A percentile compares a stretch with the other conserved stretches of the same genome.
Conservation (phyloP, 2,797 vertebrate genomes). For the Mus spretus region DNA sequence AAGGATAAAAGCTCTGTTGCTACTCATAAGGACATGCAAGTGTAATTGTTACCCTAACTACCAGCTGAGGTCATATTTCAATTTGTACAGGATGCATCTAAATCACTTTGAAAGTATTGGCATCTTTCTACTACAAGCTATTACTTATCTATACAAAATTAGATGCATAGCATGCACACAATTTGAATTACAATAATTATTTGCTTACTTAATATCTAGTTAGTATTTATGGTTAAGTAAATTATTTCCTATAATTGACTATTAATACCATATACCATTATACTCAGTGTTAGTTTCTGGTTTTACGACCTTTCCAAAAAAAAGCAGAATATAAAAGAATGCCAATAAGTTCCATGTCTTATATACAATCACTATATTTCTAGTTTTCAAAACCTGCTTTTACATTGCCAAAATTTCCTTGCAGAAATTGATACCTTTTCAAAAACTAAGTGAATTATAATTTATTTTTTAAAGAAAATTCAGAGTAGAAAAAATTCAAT, state of each 20-base stretch:
- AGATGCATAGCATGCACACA: constrained; percentile 13
- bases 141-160: constrained; percentile 50
- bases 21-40: constrained; percentile 2
- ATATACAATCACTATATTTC: neutral
- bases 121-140: neutral
- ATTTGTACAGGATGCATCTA: constrained; percentile 45
- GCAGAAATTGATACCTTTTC: neutral
- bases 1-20: constrained; percentile 42
- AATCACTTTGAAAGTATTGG: constrained; percentile 22
- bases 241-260: constrained; percentile 62
- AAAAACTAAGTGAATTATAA: neutral
- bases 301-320: constrained; percentile 32
- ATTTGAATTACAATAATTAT: constrained; percentile 65
- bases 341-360: neutral
- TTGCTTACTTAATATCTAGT: constrained; percentile 72
- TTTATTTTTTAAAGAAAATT: constrained; percentile 39
- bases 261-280: constrained; percentile 67
- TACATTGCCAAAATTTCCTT: neutral
- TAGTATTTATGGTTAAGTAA: constrained; percentile 63
- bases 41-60: constrained; percentile 10
- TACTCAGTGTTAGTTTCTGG: constrained; percentile 52
- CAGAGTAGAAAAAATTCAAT: neutral
- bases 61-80: constrained; percentile 60
- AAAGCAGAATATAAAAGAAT: neutral
- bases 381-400: constrained; percentile 13